A percentile compares a stretch with the other conserved stretches of the same genome.
These are phyloP conservation scores for Tiliacea aurago DNA, from an alignment of 2,888 invertebrate genomes.

Conservation along the genomic window DNA sequence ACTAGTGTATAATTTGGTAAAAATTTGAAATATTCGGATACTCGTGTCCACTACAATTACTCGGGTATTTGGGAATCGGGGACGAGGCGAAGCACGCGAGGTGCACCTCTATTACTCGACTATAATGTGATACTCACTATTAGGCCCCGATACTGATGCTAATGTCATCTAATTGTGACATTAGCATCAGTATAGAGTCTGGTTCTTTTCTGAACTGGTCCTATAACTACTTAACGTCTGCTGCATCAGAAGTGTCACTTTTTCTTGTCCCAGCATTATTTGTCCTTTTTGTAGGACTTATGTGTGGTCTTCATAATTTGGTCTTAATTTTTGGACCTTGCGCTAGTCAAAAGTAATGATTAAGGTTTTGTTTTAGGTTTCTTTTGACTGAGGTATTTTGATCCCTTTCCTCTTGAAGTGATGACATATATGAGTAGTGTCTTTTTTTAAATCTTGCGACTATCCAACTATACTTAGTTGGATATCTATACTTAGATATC, in stretches of 20 bases:
- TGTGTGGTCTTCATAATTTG: neutral
- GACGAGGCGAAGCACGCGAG: slow-evolving; percentile 62
- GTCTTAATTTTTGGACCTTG: neutral
- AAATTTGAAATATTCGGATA: slow-evolving; percentile 73
- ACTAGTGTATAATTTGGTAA: slow-evolving; percentile 75
- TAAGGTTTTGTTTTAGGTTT: neutral
- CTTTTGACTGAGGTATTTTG: neutral
- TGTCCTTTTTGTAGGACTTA: neutral
- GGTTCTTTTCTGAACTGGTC: neutral
- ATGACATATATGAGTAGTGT: neutral
- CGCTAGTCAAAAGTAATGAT: neutral
- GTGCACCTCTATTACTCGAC: slow-evolving; percentile 61
- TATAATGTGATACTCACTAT: slow-evolving; percentile 58
- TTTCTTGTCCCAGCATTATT: neutral
- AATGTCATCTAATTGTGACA: slow-evolving; percentile 56
- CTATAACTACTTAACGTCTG: neutral
- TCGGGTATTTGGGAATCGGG: slow-evolving; percentile 65
- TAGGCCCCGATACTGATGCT: slow-evolving; percentile 42
- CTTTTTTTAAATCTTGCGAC: neutral
- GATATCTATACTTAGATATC: no score
- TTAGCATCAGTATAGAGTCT: no score
- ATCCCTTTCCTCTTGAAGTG: neutral
- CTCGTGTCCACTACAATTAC: slow-evolving; percentile 74
- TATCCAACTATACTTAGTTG: no score
- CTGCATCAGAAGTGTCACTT: neutral